Percentiles rank a stretch among this genome's conserved stretches.
phyloP scores from a whole-genome alignment of 1,140 invertebrate species.

The Condylostylus longicornis region DNA sequence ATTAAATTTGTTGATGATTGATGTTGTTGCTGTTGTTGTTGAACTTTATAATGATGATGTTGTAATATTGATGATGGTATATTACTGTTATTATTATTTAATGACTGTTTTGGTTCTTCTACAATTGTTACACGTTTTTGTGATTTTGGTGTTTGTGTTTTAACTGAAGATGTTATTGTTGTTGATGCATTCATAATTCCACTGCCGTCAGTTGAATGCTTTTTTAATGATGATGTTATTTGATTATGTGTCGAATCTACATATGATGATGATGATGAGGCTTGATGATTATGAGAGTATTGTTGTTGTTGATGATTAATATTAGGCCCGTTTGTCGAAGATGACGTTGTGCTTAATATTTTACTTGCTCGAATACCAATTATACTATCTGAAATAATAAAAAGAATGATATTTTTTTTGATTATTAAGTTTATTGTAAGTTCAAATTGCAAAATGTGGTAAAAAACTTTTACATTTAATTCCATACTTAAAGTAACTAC shows the following conservation, averaged over 20 bases:
- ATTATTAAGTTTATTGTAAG: no score
- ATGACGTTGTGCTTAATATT: conserved; percentile 8
- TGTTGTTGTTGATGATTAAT: conserved; percentile 12
- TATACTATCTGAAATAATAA: conserved; percentile 21
- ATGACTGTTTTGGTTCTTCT: conserved; percentile 17
- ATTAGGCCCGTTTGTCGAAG: conserved; percentile 5
- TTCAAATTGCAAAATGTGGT: no score
- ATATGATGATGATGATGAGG: conserved; percentile 12
- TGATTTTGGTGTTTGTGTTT: conserved; percentile 23
- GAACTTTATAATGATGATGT: neutral
- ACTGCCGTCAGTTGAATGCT: no score
- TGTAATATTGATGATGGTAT: conserved; percentile 22
- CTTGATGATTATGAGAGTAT: neutral
- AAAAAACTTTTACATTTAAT: no score
- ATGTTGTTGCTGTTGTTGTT: no score
- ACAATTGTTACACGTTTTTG: conserved; percentile 30
- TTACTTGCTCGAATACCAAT: conserved; percentile 24
- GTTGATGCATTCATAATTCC: conserved; percentile 4
- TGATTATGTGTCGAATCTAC: conserved; percentile 16
- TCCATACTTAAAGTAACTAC: no score
- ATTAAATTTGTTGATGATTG: no score
- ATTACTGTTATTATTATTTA: conserved; percentile 24
- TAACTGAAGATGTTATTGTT: conserved; percentile 11
- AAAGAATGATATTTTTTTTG: no score
- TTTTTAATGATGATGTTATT: conserved; percentile 3